Evolutionary conservation across 2,797 vertebrate genomes (phyloP), one percentile per base, ranked within the genome.

Genomic region (Rhynchonycteris naso): DNA sequence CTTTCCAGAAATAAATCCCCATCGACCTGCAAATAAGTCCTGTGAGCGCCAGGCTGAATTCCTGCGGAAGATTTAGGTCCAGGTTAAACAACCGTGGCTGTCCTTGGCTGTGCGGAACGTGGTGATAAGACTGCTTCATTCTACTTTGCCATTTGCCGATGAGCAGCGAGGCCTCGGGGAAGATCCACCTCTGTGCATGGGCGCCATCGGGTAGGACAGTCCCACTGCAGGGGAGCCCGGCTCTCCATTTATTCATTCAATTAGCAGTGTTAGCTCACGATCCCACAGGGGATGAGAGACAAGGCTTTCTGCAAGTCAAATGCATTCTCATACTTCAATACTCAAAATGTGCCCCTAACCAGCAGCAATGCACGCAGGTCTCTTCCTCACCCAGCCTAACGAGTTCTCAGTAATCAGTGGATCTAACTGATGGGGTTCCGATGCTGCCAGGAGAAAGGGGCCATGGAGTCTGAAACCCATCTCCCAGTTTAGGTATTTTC

Each of bases 221-320:
- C 58, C 0, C 0, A 10, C 2, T 11, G 80, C 33, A 0, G 0
- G 28, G n/a, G 26, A 14, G 0, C 0, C 3, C 0, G 0, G n/a
- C 35, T 33, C 69, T 5, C 4, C 63, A 24, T 24, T 14, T 5
- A 47, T 30, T 59, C 30, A 0, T 59, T 38, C 47, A 10, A 1
- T 66, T 22, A 95, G 66, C 3, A 33, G 22, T 1, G 52, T 83
- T 13, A 61, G 71, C 68, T 47, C 38, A 24, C 14, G 50, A 66
- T 33, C 30, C 68, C 78, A 5, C 38, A 30, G 26, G 93, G 47
- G 65, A 59, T 16, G 43, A 74, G 56, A 66, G 66, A 54, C 4
- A 28, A 28, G 35, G 54, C 52, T 75, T 82, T 8, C 0, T 9
- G 68, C 30, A 91, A 61, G 61, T 90, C 88, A 71, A 50, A 26